phyloP scores from a whole-genome alignment of 2,888 invertebrate genomes.

The Mimas tiliae region DNA sequence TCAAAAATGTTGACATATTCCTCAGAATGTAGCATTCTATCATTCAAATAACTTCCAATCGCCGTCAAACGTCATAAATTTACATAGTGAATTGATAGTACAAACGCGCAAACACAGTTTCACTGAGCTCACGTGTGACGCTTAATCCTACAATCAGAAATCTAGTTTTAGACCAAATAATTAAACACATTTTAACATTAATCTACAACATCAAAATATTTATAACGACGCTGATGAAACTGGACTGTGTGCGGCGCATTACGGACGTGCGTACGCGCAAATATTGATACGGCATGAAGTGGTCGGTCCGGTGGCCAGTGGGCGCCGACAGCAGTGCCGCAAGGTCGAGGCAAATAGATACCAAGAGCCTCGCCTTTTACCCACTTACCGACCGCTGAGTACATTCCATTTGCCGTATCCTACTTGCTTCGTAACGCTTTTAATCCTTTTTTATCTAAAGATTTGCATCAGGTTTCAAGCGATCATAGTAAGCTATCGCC shows the following conservation, averaged over 20 bases:
- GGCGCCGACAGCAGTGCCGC: slow-evolving; percentile 44
- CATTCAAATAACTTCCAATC: too few species aligned
- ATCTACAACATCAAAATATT: background rate
- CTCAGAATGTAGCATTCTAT: too few species aligned
- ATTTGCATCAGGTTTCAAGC: slow-evolving; percentile 18
- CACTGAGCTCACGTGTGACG: too few species aligned
- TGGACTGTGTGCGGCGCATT: slow-evolving; percentile 45
- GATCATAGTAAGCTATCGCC: slow-evolving; percentile 1
- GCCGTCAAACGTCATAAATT: too few species aligned
- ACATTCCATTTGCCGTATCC: slow-evolving; percentile 27
- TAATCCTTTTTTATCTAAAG: slow-evolving; percentile 14
- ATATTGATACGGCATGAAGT: slow-evolving; percentile 52
- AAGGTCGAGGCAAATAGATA: slow-evolving; percentile 58
- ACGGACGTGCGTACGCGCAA: slow-evolving; percentile 67
- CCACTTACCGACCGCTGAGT: slow-evolving; percentile 29
- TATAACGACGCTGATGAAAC: background rate
- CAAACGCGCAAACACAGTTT: too few species aligned
- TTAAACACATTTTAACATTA: background rate
- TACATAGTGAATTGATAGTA: too few species aligned
- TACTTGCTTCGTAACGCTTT: slow-evolving; percentile 10
- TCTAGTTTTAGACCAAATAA: background rate
- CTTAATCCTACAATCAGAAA: too few species aligned
- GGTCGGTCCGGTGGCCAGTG: slow-evolving; percentile 41
- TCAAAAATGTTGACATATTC: too few species aligned
- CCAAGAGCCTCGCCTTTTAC: slow-evolving; percentile 28